Evolutionary conservation across 2,888 invertebrate genomes (phyloP), one percentile per base, ranked within the genome.

Genomic region (Cephus pygmeus): DNA sequence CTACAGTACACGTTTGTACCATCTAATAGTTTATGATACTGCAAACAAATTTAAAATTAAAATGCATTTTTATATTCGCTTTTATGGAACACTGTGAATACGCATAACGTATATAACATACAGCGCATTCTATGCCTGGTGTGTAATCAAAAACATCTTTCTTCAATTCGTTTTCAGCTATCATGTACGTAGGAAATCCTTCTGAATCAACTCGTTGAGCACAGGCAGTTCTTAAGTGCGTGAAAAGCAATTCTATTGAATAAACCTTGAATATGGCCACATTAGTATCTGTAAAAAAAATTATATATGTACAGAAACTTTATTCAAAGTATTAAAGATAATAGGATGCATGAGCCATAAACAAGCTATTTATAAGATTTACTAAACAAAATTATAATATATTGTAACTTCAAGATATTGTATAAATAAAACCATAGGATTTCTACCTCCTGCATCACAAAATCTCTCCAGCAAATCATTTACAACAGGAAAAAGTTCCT

Each of bases 131-230:
- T 36, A 92, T 87, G 4, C 89, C 88, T 11, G 77, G 75, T 3
- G 85, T 85, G 73, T 85, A 89, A 34, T 86, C 85, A 81, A 91
- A 92, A 0, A 85, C 75, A 80, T 92, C 92, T 80, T 90, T 92
- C 15, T 86, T 85, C n/a, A 92, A 84, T 82, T 91, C 91, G 2
- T 84, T 79, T 34, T 85, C 83, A 12, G 91, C 90, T 12, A 90
- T 11, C 9, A 82, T 75, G 0, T 81, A n/a, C 80, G 85, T 82
- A 84, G 87, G n/a, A 79, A 85, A 73, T 73, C 77, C 74, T 82
- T 77, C 11, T 23, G 15, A 69, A 34, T 9, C 56, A 73, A 11
- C 71, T 33, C 78, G 77, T 15, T 56, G 23, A 0, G 68, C 73
- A 30, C 78, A 75, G 15, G 85, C 81, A 76, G 91, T 91, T 36